Conservation (phyloP, 1,140 invertebrate genomes). For the Habropoda laboriosa region DNA sequence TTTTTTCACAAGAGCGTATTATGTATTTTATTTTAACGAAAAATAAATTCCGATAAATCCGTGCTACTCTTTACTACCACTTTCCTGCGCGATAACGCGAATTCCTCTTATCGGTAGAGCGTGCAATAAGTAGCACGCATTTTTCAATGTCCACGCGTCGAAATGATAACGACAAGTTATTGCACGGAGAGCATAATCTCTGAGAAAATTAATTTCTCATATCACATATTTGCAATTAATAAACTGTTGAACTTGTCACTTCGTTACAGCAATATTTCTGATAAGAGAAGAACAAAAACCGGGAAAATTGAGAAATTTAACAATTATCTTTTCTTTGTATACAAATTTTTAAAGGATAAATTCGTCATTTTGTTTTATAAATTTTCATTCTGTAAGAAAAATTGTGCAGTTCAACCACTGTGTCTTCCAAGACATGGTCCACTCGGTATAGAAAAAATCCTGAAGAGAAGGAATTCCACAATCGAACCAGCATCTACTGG, state of each 20-base stretch:
- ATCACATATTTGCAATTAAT: background rate
- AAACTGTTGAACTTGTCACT: too few species aligned
- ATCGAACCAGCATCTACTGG: too few species aligned
- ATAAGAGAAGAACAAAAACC: too few species aligned
- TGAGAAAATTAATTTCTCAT: background rate
- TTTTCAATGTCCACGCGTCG: background rate
- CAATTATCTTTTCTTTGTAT: too few species aligned
- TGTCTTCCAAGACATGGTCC: too few species aligned
- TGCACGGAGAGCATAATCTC: background rate
- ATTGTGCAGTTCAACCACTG: too few species aligned
- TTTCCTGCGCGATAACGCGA: background rate
- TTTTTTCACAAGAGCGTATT: background rate
- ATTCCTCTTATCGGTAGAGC: background rate
- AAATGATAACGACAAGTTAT: background rate
- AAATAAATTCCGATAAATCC: background rate
- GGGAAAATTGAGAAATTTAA: too few species aligned
- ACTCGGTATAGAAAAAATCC: too few species aligned
- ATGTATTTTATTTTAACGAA: background rate
- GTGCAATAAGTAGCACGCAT: background rate
- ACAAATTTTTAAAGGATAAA: background rate
- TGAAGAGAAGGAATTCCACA: too few species aligned
- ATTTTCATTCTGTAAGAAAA: too few species aligned
- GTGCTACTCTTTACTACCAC: background rate
- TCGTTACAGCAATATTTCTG: too few species aligned
- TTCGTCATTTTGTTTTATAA: too few species aligned